A percentile compares a stretch with the other conserved stretches of the same genome.
phyloP scores from a whole-genome alignment of 2,888 invertebrate species.

The Diarsia rubi region DNA sequence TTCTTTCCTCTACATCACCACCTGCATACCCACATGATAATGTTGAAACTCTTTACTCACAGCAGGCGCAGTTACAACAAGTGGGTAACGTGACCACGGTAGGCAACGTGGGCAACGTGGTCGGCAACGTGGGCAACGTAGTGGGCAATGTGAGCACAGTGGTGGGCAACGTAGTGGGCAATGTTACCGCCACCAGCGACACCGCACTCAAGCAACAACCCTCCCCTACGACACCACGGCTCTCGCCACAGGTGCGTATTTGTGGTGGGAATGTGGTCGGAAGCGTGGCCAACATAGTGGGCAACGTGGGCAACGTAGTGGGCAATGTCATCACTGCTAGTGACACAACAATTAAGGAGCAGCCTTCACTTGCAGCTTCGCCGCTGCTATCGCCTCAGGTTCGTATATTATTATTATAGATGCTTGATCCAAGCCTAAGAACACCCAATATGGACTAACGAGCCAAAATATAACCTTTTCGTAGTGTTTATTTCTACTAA shows the following conservation, averaged over 20 bases:
- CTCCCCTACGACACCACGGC: conserved; percentile 84
- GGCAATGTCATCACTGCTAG: conserved; percentile 68
- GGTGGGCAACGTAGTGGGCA: conserved; percentile 69
- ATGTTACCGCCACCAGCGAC: conserved; percentile 75
- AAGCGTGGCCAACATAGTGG: conserved; percentile 66
- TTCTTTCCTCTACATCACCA: neutral
- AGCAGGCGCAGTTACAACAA: conserved; percentile 94
- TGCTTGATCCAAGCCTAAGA: conserved; percentile 17
- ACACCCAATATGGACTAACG: conserved; percentile 8
- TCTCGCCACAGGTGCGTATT: conserved; percentile 84
- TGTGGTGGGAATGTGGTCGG: conserved; percentile 56
- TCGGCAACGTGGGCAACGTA: conserved; percentile 68
- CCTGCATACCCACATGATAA: neutral
- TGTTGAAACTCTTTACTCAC: conserved; percentile 39
- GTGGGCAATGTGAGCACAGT: conserved; percentile 71
- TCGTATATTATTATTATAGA: conserved; percentile 41
- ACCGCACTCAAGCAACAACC: conserved; percentile 85
- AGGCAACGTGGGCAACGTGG: conserved; percentile 70
- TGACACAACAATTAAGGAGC: conserved; percentile 86
- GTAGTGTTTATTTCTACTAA: conserved; percentile 23
- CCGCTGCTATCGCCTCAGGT: conserved; percentile 87
- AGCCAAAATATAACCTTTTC: conserved; percentile 11
- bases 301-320: conserved; percentile 70
- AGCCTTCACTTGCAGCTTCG: conserved; percentile 83
- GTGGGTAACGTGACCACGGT: conserved; percentile 77